Percentiles rank a stretch among this genome's conserved stretches.
phyloP scores from a whole-genome alignment of 2,888 invertebrate genomes.

The Agonopterix heracliana region DNA sequence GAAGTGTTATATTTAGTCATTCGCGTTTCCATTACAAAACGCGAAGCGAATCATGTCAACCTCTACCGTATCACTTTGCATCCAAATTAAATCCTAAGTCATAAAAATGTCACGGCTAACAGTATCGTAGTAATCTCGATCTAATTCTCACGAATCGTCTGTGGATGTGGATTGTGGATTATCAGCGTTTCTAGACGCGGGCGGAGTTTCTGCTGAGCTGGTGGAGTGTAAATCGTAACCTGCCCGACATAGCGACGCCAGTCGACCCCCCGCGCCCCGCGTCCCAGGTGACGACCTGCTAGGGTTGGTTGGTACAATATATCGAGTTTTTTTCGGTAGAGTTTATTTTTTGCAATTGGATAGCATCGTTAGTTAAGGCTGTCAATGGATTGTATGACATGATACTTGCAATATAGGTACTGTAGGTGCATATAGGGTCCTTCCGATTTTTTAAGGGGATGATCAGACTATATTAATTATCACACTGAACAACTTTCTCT shows the following conservation, averaged over 20 bases:
- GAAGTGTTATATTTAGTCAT: too few relatives aligned
- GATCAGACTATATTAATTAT: too few relatives aligned
- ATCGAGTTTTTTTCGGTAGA: too few relatives aligned
- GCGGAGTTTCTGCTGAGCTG: slow-evolving; percentile 71
- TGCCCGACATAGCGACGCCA: slow-evolving; percentile 71
- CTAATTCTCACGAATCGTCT: slow-evolving; percentile 67
- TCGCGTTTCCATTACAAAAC: too few relatives aligned
- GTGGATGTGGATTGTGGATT: slow-evolving; percentile 67
- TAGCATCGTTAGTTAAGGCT: too few relatives aligned
- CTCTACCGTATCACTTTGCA: background rate
- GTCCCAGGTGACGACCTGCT: slow-evolving; percentile 64
- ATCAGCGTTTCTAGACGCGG: slow-evolving; percentile 68
- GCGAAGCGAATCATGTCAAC: background rate
- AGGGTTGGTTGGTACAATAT: slow-evolving; percentile 25
- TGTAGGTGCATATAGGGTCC: too few relatives aligned
- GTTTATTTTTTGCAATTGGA: too few relatives aligned
- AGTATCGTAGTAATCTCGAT: slow-evolving; percentile 60
- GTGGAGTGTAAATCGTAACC: slow-evolving; percentile 76
- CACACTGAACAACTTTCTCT: too few relatives aligned
- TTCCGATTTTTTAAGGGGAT: too few relatives aligned
- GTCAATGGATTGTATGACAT: too few relatives aligned
- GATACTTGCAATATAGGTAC: too few relatives aligned
- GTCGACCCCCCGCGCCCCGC: slow-evolving; percentile 32
- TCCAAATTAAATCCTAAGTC: background rate
- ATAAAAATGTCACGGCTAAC: slow-evolving; percentile 5